Base-by-base conservation (phyloP, 2,797 vertebrate genomes). In the Kryptolebias ocellatus region DNA sequence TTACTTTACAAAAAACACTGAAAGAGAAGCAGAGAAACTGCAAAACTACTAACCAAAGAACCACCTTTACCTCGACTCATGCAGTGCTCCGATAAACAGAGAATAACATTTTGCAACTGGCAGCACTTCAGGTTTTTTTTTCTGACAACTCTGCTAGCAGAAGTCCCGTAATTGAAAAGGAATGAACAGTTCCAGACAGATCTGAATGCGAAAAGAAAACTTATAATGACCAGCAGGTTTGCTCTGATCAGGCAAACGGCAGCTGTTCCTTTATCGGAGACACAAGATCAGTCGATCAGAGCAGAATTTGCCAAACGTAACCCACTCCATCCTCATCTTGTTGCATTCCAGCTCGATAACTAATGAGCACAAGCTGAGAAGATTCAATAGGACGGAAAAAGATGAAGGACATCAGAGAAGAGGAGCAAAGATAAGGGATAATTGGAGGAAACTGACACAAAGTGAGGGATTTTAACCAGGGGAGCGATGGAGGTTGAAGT, bases 271-370 rank as follows among this genome's bases (percentile, higher is more conserved):
- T 39, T 55, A 51, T 65, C 27, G 53, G 51, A 0, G 4, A 56
- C 37, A 59, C 16, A 0, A 62, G 44, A 24, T 64, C 53, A 24
- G 61, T 73, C 34, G 3, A 72, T 78, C 66, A 50, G 46, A 18
- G 39, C 20, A n/a, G 9, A 6, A 62, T 67, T 45, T 67, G 39
- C 37, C 37, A 70, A 60, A 67, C 24, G 28, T 31, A 28, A 59
- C 20, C 2, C 18, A 39, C 9, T 37, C n/a, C 31, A 7, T 55
- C 29, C 8, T 34, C 20, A 3, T 34, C 53, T 16, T 24, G 9
- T 20, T 29, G 34, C 11, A 1, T 49, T 70, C 5, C 31, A 24
- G 55, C 59, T n/a, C 18, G 51, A 56, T 46, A 46, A 65, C 29
- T 50, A 65, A 70, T 18, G 44, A 68, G 39, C 54, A 57, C 60